Conservation (phyloP, 37 sponge, comb jelly and placozoan genomes). For the Tethya wilhelma region DNA sequence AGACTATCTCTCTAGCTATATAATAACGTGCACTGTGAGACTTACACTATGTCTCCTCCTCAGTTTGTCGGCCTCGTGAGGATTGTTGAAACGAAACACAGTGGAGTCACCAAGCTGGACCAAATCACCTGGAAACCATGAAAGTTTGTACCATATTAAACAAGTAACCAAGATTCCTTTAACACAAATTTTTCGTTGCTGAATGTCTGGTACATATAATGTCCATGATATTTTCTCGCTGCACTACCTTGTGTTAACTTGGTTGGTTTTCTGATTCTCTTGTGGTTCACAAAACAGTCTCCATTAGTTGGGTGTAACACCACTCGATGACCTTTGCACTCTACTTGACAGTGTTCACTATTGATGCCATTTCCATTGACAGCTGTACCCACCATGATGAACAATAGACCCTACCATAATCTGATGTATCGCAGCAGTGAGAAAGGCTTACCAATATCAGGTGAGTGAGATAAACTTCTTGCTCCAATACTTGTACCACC, state of each 20-base stretch:
- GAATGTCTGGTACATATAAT: neutral
- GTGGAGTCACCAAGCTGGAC: constrained; percentile 60
- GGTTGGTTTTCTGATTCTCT: neutral
- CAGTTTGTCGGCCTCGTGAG: constrained; percentile 65
- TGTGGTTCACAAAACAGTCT: constrained; percentile 54
- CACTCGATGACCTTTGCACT: constrained; percentile 19
- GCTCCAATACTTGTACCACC: constrained; percentile 31
- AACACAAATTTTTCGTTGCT: neutral
- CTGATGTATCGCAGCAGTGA: neutral
- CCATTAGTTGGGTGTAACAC: constrained; percentile 55
- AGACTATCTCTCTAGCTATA: no score
- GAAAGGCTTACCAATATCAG: constrained; percentile 31
- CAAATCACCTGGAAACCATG: constrained; percentile 39
- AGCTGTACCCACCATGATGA: neutral
- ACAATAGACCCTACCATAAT: neutral
- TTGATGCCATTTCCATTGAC: constrained; percentile 28
- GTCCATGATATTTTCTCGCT: neutral
- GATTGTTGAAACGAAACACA: constrained; percentile 77
- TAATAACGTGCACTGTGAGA: no score
- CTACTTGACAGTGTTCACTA: constrained; percentile 48
- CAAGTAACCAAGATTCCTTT: no score
- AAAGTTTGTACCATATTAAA: no score
- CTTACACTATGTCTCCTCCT: constrained; percentile 30
- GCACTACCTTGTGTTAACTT: constrained; percentile 50
- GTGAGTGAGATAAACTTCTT: neutral